These are phyloP conservation scores for Telmatochromis sp. DNA, from an alignment of 2,113 vertebrate genomes.

Conservation along the genomic window DNA sequence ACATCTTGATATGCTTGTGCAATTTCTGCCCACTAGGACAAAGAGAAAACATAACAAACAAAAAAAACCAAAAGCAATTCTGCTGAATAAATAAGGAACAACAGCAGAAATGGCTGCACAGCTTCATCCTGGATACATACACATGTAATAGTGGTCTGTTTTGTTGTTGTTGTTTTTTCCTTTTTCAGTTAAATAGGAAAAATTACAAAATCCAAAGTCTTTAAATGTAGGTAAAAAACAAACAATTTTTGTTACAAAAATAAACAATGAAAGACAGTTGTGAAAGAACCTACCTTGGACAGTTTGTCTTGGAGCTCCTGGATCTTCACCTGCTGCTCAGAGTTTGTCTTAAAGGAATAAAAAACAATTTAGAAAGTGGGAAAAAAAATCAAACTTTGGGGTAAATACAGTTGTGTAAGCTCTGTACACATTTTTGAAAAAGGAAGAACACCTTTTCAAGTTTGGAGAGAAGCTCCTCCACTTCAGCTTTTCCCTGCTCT, in stretches of 20 bases:
- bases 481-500: slow-evolving; percentile 92
- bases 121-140: background rate
- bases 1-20: background rate
- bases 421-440: background rate
- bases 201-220: background rate
- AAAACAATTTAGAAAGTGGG: background rate
- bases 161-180: background rate
- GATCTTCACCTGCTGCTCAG: slow-evolving; percentile 94
- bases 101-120: background rate
- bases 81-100: background rate
- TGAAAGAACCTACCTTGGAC: slow-evolving; percentile 77
- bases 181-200: background rate
- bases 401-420: background rate
- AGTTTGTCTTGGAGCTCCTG: slow-evolving; percentile 97
- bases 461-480: slow-evolving; percentile 89
- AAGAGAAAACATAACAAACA: background rate
- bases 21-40: background rate
- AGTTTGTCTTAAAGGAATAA: slow-evolving; percentile 79
- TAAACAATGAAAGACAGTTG: background rate
- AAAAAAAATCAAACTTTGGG: background rate
- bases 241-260: background rate
- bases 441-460: slow-evolving; percentile 83
- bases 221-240: background rate
- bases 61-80: background rate
- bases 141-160: background rate